phyloP scores from a whole-genome alignment of 2,113 vertebrate species.

The Spea multiplicata region DNA sequence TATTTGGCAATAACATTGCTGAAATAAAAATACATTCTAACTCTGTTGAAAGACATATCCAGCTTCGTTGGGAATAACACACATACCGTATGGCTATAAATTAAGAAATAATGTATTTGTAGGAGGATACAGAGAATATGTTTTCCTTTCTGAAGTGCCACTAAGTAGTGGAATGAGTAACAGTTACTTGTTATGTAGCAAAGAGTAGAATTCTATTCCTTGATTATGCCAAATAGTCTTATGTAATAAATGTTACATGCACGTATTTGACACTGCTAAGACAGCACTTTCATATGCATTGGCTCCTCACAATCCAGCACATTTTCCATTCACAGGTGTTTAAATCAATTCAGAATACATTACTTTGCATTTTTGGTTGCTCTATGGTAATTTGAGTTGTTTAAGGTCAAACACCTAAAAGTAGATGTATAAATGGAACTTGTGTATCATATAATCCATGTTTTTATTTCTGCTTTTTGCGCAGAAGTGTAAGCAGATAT shows the following conservation, averaged over 20 bases:
- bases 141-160: neutral
- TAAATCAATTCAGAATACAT: slow-evolving; percentile 1
- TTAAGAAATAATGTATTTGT: too few species aligned
- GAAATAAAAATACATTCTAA: too few species aligned
- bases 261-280: slow-evolving; percentile 16
- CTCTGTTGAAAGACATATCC: too few species aligned
- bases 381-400: slow-evolving; percentile 3
- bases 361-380: slow-evolving; percentile 7
- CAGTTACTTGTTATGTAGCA: neutral
- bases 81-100: too few species aligned
- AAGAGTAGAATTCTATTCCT: neutral
- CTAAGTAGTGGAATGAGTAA: neutral
- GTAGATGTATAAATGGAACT: neutral
- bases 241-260: slow-evolving; percentile 16
- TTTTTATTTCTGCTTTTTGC: neutral
- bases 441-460: neutral
- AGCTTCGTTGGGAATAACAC: too few species aligned
- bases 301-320: slow-evolving; percentile 7
- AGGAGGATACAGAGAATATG: neutral
- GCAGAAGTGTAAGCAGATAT: neutral
- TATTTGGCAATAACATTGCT: too few species aligned
- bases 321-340: slow-evolving; percentile 2
- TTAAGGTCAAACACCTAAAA: neutral
- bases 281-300: slow-evolving; percentile 7
- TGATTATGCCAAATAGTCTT: slow-evolving; percentile 6